Conservation (phyloP, 1,140 invertebrate species). For the Hormaphis cornu region DNA sequence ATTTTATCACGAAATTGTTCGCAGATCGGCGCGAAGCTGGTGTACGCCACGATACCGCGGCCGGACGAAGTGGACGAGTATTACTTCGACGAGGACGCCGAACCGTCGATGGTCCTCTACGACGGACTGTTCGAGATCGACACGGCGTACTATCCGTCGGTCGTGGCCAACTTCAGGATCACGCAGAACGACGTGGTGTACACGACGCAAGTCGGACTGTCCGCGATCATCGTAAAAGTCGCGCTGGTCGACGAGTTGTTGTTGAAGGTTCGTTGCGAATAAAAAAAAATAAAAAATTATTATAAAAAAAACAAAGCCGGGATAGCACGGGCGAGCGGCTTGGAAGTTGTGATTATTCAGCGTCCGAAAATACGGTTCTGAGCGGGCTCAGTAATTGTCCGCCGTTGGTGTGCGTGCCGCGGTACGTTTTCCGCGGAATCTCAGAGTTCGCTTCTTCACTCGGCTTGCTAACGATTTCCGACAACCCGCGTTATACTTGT, state of each 20-base stretch:
- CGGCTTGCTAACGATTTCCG: too few species aligned
- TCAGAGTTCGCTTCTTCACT: too few species aligned
- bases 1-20: too few species aligned
- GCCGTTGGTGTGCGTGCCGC: too few species aligned
- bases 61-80: slow-evolving; percentile 19
- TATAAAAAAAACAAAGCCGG: too few species aligned
- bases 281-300: too few species aligned
- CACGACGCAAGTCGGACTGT: slow-evolving; percentile 45
- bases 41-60: slow-evolving; percentile 4
- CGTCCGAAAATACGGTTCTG: too few species aligned
- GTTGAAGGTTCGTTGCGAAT: slow-evolving; percentile 39
- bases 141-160: slow-evolving; percentile 53
- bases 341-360: too few species aligned
- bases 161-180: slow-evolving; percentile 49
- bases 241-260: slow-evolving; percentile 46
- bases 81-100: slow-evolving; percentile 13
- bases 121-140: slow-evolving; percentile 52
- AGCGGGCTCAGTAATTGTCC: too few species aligned
- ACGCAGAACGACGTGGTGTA: slow-evolving; percentile 48
- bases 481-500: too few species aligned
- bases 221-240: slow-evolving; percentile 47
- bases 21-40: background rate
- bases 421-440: too few species aligned
- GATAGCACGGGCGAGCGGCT: too few species aligned
- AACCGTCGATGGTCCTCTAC: slow-evolving; percentile 40